phyloP scores from a whole-genome alignment of 2,113 vertebrate species.

The Eolophus roseicapilla region DNA sequence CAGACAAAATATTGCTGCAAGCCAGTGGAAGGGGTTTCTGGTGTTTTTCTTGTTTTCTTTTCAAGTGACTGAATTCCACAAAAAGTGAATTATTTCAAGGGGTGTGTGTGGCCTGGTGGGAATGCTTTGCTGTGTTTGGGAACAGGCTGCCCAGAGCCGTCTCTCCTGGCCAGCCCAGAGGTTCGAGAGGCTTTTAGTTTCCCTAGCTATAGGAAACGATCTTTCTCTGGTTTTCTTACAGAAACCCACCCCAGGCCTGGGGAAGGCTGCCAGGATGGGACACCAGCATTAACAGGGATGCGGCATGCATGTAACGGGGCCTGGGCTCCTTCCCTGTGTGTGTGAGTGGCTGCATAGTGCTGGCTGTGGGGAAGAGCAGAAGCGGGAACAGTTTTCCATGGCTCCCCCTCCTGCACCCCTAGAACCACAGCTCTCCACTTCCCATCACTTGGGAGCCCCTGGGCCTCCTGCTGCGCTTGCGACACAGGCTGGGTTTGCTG shows the following conservation, averaged over 20 bases:
- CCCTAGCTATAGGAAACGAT: background rate
- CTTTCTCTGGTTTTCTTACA: background rate
- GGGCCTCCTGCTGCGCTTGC: background rate
- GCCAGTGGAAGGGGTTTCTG: background rate
- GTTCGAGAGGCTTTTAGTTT: background rate
- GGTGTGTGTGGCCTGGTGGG: background rate
- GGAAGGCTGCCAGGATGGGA: background rate
- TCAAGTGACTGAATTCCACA: background rate
- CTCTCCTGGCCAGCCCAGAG: background rate
- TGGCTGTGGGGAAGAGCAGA: background rate
- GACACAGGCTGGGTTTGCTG: background rate
- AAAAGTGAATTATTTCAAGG: background rate
- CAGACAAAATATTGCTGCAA: conserved; percentile 63
- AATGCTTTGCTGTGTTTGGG: background rate
- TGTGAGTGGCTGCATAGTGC: accelerated
- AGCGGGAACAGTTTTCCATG: background rate
- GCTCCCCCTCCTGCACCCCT: background rate
- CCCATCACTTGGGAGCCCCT: background rate
- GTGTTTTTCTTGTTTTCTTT: background rate
- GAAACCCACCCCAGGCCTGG: background rate
- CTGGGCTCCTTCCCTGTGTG: background rate
- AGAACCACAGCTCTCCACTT: background rate
- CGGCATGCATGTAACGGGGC: accelerated
- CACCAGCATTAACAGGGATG: background rate
- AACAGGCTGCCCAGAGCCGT: background rate